Base-by-base conservation (phyloP, 2,113 vertebrate genomes). In the Micromys minutus region DNA sequence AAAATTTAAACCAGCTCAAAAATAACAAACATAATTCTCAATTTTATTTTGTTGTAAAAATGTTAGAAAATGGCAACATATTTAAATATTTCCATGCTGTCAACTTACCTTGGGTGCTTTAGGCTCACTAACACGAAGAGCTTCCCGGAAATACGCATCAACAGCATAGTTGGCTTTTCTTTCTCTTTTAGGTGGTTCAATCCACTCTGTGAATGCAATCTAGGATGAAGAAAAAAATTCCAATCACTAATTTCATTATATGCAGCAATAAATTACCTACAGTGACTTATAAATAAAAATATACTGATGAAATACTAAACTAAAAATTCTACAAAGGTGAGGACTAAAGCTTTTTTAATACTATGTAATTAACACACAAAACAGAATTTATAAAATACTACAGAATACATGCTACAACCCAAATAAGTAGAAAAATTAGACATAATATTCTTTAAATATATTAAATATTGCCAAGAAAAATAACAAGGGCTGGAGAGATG, bases 101-200 rank as follows among this genome's bases (percentile, higher is more conserved):
- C 80, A 72, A 72, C 98, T 98, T 69, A 99, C 99, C 99, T 99
- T 99, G 84, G 99, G 99, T 89, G 99, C 99, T 99, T 99, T 99
- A 34, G 99, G 99, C 89, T 99, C 99, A 95, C 99, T 99, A 97
- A 99, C 99, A 75, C 99, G 98, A 91, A 99, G 99, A 47, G 99
- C 99, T 98, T 99, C 99, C 98, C 99, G 99, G 98, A 99, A 99
- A 96, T 99, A 99, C 1, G 99, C 99, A 91, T 99, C 99, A 21
- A 99, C 99, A 1, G 99, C 99, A 2, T 99, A 99, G 96, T 99
- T 99, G 67, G 99, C 99, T 98, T 99, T 99, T 95, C 99, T 99
- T 97, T 99, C 99, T 97, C 99, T 98, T 96, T 99, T 99, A 5
- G 99, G 99, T 1, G 99, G 99, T 80, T 99, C 99, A 59, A 99